Base-by-base conservation (phyloP, 2,797 vertebrate species). In the Zalophus californianus region DNA sequence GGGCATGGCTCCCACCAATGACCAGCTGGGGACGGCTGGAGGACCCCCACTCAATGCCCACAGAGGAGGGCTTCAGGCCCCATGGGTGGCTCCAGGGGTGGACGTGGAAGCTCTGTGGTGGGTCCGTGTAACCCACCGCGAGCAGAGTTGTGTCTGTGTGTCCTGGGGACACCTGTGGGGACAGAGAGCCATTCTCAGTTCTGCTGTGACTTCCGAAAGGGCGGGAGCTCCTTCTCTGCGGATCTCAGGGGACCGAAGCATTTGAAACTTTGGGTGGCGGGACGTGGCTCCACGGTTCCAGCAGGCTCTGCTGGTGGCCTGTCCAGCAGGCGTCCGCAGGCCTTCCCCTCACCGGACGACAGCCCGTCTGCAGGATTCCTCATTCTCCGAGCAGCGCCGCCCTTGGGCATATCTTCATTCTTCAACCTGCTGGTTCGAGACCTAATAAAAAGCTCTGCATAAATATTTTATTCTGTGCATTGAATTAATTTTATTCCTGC, bases 241-340 rank as follows among this genome's bases (percentile, higher is more conserved):
- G 41, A 4, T 4, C 13, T 27, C 72, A 4, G 38, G 25, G 25
- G 23, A 25, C 6, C 3, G 2, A 13, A 0, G 41, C 13, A 0
- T 15, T 8, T 3, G 41, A 44, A 29, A 13, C 41, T 7, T 11
- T 0, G 23, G 70, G 23, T 1, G 21, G 70, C 3, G 6, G 70
- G 38, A 29, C 38, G 5, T 23, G 68, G 68, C 8, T 11, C 29
- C 62, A 10, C 2, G 12, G 60, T 32, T 32, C 13, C 4, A 13
- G 62, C 62, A 14, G 13, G 29, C 62, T 27, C 62, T 0, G 20
- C 27, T 2, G 29, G 27, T 5, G 2, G 62, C 62, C 13, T 2
- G 13, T 32, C 29, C 62, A 12, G 5, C 27, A 29, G 60, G 32
- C 3, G 15, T 18, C 64, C 16, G 12, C 64, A 66, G 66, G 16